Evolutionary conservation across 2,888 invertebrate genomes (phyloP).

Genomic region (Pammene fasciana): DNA sequence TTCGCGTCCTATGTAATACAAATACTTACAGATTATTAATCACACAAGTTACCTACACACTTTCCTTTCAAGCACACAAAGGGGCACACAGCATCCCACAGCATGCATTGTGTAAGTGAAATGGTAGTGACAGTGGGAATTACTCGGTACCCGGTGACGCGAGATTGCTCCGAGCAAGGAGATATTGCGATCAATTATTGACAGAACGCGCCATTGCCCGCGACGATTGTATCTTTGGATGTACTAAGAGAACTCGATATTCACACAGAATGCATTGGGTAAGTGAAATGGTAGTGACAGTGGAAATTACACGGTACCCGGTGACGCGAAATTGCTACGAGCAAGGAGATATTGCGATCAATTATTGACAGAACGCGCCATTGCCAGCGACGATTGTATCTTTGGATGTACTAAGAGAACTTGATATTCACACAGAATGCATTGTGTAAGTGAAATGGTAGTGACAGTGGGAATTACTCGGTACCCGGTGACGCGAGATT

Average conservation of each 20-base stretch:
- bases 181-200: constrained; percentile 30
- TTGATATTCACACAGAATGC: neutral
- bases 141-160: neutral
- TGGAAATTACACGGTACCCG: neutral
- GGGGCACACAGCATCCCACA: too few relatives aligned
- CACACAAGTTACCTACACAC: too few relatives aligned
- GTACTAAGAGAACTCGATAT: neutral
- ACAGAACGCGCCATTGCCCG: constrained; percentile 24
- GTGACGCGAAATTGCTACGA: constrained; percentile 13
- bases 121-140: constrained; percentile 3
- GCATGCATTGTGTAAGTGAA: neutral
- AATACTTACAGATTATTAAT: too few relatives aligned
- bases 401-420: neutral
- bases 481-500: constrained; percentile 14
- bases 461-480: constrained; percentile 2
- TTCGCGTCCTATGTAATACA: too few relatives aligned
- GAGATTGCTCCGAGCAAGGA: constrained; percentile 20
- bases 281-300: constrained; percentile 10
- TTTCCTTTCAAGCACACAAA: too few relatives aligned
- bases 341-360: constrained; percentile 26
- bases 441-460: constrained; percentile 1
- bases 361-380: constrained; percentile 30
- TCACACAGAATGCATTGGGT: neutral
- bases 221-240: constrained; percentile 21
- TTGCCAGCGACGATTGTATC: constrained; percentile 24